Percentiles rank a stretch among this genome's conserved stretches.
phyloP scores from a whole-genome alignment of 2,113 vertebrate genomes.

The Halichoeres trimaculatus region DNA sequence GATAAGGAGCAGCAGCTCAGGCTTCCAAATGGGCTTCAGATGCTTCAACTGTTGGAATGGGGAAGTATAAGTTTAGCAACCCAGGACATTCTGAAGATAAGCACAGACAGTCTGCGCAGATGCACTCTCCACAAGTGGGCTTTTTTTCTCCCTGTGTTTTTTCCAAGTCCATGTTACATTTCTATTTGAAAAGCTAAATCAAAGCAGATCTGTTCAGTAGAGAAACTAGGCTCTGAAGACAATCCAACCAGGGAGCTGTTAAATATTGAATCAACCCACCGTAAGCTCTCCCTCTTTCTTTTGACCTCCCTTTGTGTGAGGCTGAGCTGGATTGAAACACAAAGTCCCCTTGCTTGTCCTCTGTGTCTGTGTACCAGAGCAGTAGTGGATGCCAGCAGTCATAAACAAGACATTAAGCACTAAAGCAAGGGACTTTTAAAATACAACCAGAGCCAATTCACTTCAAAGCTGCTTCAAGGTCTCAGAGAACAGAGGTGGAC shows the following conservation, averaged over 20 bases:
- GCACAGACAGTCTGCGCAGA: slow-evolving; percentile 45
- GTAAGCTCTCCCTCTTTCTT: slow-evolving; percentile 30
- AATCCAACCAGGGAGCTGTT: slow-evolving; percentile 35
- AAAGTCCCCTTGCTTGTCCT: slow-evolving; percentile 14
- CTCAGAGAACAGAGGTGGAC: slow-evolving; percentile 26
- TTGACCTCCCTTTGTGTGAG: slow-evolving; percentile 54
- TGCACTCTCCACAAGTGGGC: not conserved
- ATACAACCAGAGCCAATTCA: slow-evolving; percentile 57
- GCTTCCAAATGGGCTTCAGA: too few relatives aligned
- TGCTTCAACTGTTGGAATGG: slow-evolving; percentile 96
- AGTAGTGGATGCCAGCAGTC: slow-evolving; percentile 47
- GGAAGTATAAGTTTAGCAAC: slow-evolving; percentile 98
- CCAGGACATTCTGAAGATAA: slow-evolving; percentile 99
- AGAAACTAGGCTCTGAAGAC: slow-evolving; percentile 16
- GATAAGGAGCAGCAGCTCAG: slow-evolving; percentile 80
- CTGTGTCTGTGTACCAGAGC: slow-evolving; percentile 51
- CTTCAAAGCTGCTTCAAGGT: slow-evolving; percentile 75
- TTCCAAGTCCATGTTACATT: not conserved
- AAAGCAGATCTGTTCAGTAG: slow-evolving; percentile 36
- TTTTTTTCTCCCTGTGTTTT: too few relatives aligned
- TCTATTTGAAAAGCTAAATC: slow-evolving; percentile 28
- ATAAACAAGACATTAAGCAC: slow-evolving; percentile 71
- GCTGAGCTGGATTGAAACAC: slow-evolving; percentile 39
- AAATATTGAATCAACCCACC: slow-evolving; percentile 41
- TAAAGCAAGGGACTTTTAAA: slow-evolving; percentile 60